phyloP scores from a whole-genome alignment of 2,888 invertebrate genomes.

The Xestobium rufovillosum region DNA sequence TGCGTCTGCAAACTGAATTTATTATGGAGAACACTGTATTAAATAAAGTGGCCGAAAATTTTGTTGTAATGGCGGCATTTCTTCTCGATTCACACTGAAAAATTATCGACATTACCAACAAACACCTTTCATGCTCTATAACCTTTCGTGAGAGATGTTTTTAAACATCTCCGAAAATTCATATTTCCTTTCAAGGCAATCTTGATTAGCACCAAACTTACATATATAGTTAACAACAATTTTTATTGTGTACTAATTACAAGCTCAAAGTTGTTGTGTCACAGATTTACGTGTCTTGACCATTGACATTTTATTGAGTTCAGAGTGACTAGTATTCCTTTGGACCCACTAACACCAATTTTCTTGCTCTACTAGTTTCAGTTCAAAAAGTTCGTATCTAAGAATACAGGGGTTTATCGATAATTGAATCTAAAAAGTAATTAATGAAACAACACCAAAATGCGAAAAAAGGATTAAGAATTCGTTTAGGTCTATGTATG shows the following conservation, averaged over 20 bases:
- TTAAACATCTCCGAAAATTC: constrained; percentile 21
- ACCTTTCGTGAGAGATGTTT: constrained; percentile 20
- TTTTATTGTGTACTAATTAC: constrained; percentile 35
- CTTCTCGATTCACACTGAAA: too few relatives aligned
- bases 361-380: constrained; percentile 11
- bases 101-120: too few relatives aligned
- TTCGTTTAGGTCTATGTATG: too few relatives aligned
- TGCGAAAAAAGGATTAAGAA: too few relatives aligned
- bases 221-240: constrained; percentile 42
- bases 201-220: constrained; percentile 44
- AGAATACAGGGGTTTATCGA: constrained; percentile 12
- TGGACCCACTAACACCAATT: constrained; percentile 15
- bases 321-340: constrained; percentile 27
- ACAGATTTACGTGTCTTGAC: constrained; percentile 24
- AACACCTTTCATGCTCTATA: constrained; percentile 10
- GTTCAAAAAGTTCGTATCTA: constrained; percentile 11
- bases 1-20: constrained; percentile 26
- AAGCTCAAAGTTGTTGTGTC: constrained; percentile 32
- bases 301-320: constrained; percentile 23
- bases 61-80: too few relatives aligned
- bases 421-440: not conserved
- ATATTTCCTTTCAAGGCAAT: constrained; percentile 37
- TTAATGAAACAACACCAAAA: constrained; percentile 27
- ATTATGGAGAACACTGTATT: constrained; percentile 14
- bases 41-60: not conserved